Percentiles rank a stretch among this genome's conserved stretches.
Conservation (phyloP, 2,797 vertebrate genomes). For the Sebastes paucispinis region DNA sequence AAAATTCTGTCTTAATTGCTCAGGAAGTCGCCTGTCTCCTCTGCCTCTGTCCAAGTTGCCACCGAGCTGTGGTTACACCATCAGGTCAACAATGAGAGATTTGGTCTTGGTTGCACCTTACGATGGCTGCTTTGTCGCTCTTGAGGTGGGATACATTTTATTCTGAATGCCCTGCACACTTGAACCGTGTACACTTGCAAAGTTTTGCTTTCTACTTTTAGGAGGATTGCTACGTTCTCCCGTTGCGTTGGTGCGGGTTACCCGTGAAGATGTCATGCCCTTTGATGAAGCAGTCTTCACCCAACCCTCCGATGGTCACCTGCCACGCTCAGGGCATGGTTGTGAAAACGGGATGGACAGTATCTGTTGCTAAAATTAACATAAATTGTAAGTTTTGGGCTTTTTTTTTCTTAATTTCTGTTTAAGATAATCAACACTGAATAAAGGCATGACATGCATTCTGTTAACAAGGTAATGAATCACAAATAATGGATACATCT, state of each 20-base stretch:
- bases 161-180: not conserved
- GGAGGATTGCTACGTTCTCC: conserved; percentile 74
- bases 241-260: conserved; percentile 72
- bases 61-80: conserved; percentile 75
- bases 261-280: conserved; percentile 81
- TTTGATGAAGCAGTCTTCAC: conserved; percentile 21
- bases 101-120: conserved; percentile 74
- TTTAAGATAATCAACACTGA: not conserved
- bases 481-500: not conserved
- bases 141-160: conserved; percentile 62
- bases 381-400: conserved; percentile 71
- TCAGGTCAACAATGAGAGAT: conserved; percentile 54
- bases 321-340: conserved; percentile 79
- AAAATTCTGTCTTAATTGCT: not conserved
- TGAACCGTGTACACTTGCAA: not conserved
- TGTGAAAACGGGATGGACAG: conserved; percentile 59
- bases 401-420: not conserved
- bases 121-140: conserved; percentile 77
- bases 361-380: conserved; percentile 52
- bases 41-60: conserved; percentile 77
- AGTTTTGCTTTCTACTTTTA: conserved; percentile 32
- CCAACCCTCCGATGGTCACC: conserved; percentile 69
- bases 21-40: conserved; percentile 69
- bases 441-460: not conserved
- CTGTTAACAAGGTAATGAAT: not conserved